Evolutionary conservation across 2,113 vertebrate species (phyloP).

Genomic region (Amblyornis subalaris): DNA sequence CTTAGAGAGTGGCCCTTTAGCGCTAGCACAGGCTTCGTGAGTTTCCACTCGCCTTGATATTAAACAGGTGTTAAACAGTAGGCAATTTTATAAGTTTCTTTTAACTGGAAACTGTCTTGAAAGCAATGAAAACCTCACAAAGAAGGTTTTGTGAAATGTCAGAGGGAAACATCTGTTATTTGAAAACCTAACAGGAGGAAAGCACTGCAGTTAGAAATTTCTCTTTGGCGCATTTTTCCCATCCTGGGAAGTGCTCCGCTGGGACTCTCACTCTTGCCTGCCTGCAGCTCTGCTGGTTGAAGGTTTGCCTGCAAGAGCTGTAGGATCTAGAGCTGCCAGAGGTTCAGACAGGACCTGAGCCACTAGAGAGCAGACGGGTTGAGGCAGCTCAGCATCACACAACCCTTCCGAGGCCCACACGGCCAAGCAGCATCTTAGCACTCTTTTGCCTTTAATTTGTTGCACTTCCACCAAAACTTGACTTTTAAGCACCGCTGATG

Average conservation of each 20-base stretch:
- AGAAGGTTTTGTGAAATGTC: conserved; percentile 29
- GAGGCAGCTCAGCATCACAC: background rate
- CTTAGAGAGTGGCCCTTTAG: background rate
- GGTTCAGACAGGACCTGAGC: background rate
- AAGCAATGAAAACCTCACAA: conserved; percentile 28
- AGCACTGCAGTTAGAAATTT: background rate
- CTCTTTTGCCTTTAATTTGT: background rate
- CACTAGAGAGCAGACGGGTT: background rate
- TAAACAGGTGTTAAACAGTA: conserved; percentile 51
- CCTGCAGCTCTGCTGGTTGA: background rate
- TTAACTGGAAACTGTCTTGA: conserved; percentile 31
- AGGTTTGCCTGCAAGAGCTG: background rate
- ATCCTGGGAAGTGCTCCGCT: background rate
- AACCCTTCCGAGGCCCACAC: background rate
- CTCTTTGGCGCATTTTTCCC: background rate
- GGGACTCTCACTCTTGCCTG: background rate
- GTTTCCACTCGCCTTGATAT: background rate
- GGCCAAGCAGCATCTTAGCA: background rate
- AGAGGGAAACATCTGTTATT: conserved; percentile 48
- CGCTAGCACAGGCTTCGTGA: background rate
- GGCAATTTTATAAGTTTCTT: conserved; percentile 9
- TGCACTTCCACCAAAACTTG: background rate
- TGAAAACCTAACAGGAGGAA: background rate
- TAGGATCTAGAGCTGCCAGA: background rate
- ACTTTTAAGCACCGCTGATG: background rate